These are phyloP conservation scores for Oxyruncus cristatus DNA, from an alignment of 2,113 vertebrate genomes.

Conservation along the genomic window DNA sequence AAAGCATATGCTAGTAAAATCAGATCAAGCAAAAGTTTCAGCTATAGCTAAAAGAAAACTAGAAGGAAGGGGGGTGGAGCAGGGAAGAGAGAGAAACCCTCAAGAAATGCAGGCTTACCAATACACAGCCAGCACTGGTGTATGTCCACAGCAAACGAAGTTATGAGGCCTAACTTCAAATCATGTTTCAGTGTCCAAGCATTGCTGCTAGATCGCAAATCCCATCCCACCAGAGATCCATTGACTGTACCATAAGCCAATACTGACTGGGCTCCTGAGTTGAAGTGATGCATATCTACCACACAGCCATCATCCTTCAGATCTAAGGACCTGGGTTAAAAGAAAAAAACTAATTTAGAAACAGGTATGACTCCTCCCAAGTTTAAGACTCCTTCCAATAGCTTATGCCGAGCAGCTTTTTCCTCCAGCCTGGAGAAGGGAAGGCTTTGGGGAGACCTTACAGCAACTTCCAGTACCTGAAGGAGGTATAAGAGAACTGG, in stretches of 20 bases:
- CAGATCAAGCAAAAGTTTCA: neutral
- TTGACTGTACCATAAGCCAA: constrained; percentile 95
- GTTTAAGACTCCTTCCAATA: neutral
- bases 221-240: constrained; percentile 95
- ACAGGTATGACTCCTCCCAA: neutral
- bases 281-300: constrained; percentile 96
- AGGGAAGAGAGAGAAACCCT: neutral
- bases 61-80: rapidly evolving
- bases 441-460: neutral
- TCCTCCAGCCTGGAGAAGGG: neutral
- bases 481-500: neutral
- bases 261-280: constrained; percentile 91
- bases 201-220: constrained; percentile 87
- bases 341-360: neutral
- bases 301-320: constrained; percentile 92
- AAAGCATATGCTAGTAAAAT: neutral
- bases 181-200: constrained; percentile 95
- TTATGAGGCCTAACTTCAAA: constrained; percentile 92
- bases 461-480: neutral
- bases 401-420: neutral
- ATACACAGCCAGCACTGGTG: constrained; percentile 98
- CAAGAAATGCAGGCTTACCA: constrained; percentile 72
- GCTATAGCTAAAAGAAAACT: neutral
- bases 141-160: constrained; percentile 95
- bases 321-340: constrained; percentile 82